Conservation (phyloP, 2,888 invertebrate genomes). For the Ophioninae sp. region DNA sequence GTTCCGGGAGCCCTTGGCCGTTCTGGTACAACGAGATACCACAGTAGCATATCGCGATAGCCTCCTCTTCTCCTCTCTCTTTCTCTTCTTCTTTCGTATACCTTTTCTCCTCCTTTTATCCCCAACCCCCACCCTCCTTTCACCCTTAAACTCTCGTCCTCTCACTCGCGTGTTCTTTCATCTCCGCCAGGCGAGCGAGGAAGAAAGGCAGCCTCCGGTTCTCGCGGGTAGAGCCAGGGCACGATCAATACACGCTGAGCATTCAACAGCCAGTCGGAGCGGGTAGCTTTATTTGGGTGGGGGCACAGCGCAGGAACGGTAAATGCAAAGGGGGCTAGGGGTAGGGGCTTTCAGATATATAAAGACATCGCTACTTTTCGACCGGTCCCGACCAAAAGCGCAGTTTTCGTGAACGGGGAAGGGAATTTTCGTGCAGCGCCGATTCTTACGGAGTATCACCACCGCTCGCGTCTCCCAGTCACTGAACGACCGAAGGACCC, state of each 20-base stretch:
- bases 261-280: constrained; percentile 65
- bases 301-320: neutral
- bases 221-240: constrained; percentile 67
- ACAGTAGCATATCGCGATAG: constrained; percentile 43
- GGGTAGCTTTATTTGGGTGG: constrained; percentile 67
- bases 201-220: constrained; percentile 58
- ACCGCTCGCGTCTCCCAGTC: neutral
- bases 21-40: constrained; percentile 41
- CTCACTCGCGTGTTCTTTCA: constrained; percentile 66
- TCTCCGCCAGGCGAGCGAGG: constrained; percentile 51
- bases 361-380: constrained; percentile 51
- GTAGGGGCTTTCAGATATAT: constrained; percentile 46
- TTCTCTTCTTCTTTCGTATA: constrained; percentile 14
- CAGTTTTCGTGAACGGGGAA: constrained; percentile 41
- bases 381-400: constrained; percentile 44
- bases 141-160: constrained; percentile 66
- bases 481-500: neutral
- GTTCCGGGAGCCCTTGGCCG: constrained; percentile 53
- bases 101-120: constrained; percentile 30
- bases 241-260: constrained; percentile 78
- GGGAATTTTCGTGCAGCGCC: constrained; percentile 57
- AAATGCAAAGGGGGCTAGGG: constrained; percentile 32
- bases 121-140: constrained; percentile 65
- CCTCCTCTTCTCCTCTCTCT: constrained; percentile 1
- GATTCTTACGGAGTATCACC: constrained; percentile 66